These are phyloP conservation scores for Ptyas mucosa DNA, from an alignment of 2,113 vertebrate species.

Conservation along the genomic window DNA sequence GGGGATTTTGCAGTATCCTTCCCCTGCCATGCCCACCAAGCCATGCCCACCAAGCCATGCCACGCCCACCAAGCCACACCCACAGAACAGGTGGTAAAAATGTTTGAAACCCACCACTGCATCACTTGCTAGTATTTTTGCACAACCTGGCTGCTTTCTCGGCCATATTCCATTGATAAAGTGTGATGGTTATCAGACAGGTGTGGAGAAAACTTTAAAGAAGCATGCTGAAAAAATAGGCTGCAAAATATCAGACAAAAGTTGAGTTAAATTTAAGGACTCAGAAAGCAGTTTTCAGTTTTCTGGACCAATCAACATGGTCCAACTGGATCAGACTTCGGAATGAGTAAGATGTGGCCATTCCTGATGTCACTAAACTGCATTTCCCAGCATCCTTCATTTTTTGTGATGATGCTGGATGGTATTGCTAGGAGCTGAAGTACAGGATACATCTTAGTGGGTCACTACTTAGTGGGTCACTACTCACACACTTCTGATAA, in stretches of 20 bases:
- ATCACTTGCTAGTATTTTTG: background rate
- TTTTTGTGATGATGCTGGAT: background rate
- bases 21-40: too few species aligned
- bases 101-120: too few species aligned
- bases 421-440: background rate
- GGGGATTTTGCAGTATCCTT: too few species aligned
- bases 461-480: background rate
- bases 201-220: background rate
- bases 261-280: background rate
- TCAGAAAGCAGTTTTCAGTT: background rate
- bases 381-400: background rate
- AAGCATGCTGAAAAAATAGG: background rate
- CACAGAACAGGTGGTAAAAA: too few species aligned
- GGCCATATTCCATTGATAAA: background rate
- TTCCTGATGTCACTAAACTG: background rate
- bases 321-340: background rate
- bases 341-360: background rate
- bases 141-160: background rate
- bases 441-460: background rate
- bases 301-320: background rate
- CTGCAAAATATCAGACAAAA: background rate
- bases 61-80: too few species aligned
- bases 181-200: background rate
- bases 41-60: too few species aligned
- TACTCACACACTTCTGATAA: background rate